Evolutionary conservation across 2,113 vertebrate species (phyloP), one percentile per base, ranked within the genome.

Genomic region (Etheostoma cragini): DNA sequence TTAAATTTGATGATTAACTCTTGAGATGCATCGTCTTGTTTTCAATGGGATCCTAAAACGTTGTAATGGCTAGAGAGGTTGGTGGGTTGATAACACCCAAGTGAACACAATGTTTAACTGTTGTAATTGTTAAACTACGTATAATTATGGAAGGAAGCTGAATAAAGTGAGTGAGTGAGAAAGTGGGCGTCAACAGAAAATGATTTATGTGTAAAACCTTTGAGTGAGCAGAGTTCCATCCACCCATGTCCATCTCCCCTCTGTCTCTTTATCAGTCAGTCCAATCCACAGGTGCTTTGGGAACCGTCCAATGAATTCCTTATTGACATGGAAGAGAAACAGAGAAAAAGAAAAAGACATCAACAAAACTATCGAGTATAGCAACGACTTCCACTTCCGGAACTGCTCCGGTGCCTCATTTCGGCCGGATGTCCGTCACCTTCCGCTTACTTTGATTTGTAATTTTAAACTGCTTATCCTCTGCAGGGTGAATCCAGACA

Each of bases 171-270:
- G 13, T 8, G 26, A 17, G 8, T 54, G 24, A 1, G 17, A 21
- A 62, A 21, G 33, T 11, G 17, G 8, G 16, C 5, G 30, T 24
- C 33, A 17, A 33, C 35, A 42, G 19, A 62, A 12, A 14, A 13
- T 19, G n/a, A 6, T 16, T 46, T 7, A 64, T 19, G 5, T 54
- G 1, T 38, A 15, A 15, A 66, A 78, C 82, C 78, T 81, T 42
- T 0, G 54, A 0, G 16, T 68, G 14, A 1, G 0, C 14, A 5
- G 10, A 12, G 0, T 67, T 54, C 49, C 78, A 46, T 26, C 80
- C 14, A 72, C 54, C 80, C 84, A 87, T 46, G 45, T 76, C 80
- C 80, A 83, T 10, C 1, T 24, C 6, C 76, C 62, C 1, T 78
- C 68, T 7, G 13, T 45, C 71, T 68, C 6, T 6, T 1, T 2